A percentile compares a stretch with the other conserved stretches of the same genome.
These are phyloP conservation scores for Polypedilum vanderplanki DNA, from an alignment of 1,140 invertebrate genomes.

Conservation along the genomic window DNA sequence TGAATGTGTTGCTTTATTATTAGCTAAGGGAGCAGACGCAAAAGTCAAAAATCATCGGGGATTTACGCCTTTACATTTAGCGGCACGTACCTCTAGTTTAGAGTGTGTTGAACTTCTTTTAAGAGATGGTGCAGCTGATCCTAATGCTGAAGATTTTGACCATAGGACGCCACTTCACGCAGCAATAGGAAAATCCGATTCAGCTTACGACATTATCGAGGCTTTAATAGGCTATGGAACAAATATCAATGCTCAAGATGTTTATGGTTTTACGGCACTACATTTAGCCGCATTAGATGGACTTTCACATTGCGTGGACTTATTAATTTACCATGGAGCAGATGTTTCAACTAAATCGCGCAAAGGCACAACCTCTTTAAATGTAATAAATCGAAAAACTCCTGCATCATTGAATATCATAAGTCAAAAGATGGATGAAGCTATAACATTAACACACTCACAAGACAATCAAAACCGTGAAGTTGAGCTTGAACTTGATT, in stretches of 20 bases:
- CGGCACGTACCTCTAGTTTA: conserved; percentile 63
- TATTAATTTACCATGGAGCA: conserved; percentile 73
- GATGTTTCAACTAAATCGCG: conserved; percentile 76
- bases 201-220: conserved; percentile 68
- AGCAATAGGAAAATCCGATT: conserved; percentile 65
- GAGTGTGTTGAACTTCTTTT: conserved; percentile 70
- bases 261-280: conserved; percentile 81
- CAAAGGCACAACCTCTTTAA: conserved; percentile 72
- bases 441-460: conserved; percentile 67
- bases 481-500: conserved; percentile 73
- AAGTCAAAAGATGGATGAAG: conserved; percentile 65
- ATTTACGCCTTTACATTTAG: conserved; percentile 70
- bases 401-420: conserved; percentile 71
- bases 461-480: conserved; percentile 69
- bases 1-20: conserved; percentile 62
- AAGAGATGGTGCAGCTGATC: conserved; percentile 61
- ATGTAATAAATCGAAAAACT: conserved; percentile 74
- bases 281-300: conserved; percentile 81
- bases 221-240: conserved; percentile 67
- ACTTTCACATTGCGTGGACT: conserved; percentile 72
- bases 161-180: conserved; percentile 68
- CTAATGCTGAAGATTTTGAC: conserved; percentile 69
- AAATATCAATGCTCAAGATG: conserved; percentile 76
- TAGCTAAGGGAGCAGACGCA: conserved; percentile 64
- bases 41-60: conserved; percentile 63